Percentiles rank a stretch among this genome's conserved stretches.
phyloP scores from a whole-genome alignment of 2,113 vertebrate species.

The Myocastor coypus region DNA sequence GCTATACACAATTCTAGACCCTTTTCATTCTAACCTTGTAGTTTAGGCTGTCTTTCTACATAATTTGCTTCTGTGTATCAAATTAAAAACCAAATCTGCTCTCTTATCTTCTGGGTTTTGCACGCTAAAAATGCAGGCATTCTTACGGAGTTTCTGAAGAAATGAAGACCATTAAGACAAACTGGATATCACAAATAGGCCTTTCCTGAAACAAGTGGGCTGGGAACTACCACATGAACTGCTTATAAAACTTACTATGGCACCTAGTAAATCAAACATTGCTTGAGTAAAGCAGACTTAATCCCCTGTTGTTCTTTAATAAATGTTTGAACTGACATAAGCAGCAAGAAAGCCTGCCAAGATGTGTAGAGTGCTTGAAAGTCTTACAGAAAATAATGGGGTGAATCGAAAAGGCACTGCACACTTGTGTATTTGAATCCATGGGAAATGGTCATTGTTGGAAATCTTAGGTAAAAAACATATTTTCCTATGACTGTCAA shows the following conservation, averaged over 20 bases:
- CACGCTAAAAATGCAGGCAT: not conserved
- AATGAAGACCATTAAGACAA: conserved; percentile 19
- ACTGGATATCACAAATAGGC: not conserved
- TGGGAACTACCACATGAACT: not conserved
- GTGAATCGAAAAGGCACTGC: not conserved
- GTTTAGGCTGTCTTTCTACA: not conserved
- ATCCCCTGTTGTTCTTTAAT: not conserved
- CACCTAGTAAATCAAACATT: not conserved
- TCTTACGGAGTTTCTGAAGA: not conserved
- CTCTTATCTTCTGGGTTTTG: not conserved
- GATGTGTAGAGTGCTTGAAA: not conserved
- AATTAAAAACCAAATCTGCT: not conserved
- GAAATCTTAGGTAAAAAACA: conserved; percentile 63
- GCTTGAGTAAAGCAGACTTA: not conserved
- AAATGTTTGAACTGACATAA: conserved; percentile 8
- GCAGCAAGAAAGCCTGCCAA: not conserved
- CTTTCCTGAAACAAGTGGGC: not conserved
- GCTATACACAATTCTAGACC: not conserved
- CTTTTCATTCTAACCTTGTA: not conserved
- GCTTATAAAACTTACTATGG: not conserved
- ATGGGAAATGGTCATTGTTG: conserved; percentile 58
- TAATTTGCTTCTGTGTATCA: not conserved
- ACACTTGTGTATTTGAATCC: not conserved
- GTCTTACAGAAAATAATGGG: not conserved
- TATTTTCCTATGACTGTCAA: conserved; percentile 63